Conservation (phyloP, 2,888 invertebrate genomes). For the Clivina fossor region DNA sequence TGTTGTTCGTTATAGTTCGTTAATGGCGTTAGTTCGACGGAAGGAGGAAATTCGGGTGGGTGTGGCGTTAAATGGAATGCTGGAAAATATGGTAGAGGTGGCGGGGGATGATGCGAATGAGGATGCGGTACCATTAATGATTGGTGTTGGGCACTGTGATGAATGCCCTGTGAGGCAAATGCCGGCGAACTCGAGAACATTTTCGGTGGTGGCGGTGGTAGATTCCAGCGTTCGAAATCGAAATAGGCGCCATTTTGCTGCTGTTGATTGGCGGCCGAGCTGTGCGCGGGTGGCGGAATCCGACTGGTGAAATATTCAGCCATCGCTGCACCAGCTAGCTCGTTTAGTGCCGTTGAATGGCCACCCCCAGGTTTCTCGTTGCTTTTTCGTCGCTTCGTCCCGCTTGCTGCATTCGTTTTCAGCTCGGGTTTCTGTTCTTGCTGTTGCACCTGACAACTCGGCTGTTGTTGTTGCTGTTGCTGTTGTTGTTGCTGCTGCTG, state of each 20-base stretch:
- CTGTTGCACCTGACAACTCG: constrained; percentile 45
- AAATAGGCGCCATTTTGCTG: constrained; percentile 73
- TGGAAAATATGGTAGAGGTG: constrained; percentile 72
- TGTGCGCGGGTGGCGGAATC: constrained; percentile 74
- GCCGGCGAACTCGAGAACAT: constrained; percentile 64
- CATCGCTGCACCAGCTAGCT: constrained; percentile 58
- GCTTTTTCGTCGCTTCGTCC: constrained; percentile 59
- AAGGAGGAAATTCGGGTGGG: constrained; percentile 65
- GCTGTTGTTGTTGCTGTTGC: constrained; percentile 47
- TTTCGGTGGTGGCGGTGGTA: constrained; percentile 69
- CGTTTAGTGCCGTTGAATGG: constrained; percentile 56
- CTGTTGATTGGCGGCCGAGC: constrained; percentile 54
- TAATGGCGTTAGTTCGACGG: constrained; percentile 66
- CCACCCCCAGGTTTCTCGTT: constrained; percentile 62
- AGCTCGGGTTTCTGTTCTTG: constrained; percentile 46
- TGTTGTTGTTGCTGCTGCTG: constrained; percentile 47
- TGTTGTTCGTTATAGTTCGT: constrained; percentile 62
- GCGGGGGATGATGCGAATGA: constrained; percentile 61
- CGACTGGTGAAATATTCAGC: constrained; percentile 57
- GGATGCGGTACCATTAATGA: constrained; percentile 68
- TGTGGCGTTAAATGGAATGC: constrained; percentile 72
- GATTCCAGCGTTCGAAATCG: constrained; percentile 81
- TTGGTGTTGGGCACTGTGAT: constrained; percentile 65
- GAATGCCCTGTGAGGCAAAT: constrained; percentile 60
- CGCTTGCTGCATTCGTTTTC: constrained; percentile 49